Evolutionary conservation across 2,797 vertebrate species (phyloP).

Genomic region (Enteromius thamalakanensis): DNA sequence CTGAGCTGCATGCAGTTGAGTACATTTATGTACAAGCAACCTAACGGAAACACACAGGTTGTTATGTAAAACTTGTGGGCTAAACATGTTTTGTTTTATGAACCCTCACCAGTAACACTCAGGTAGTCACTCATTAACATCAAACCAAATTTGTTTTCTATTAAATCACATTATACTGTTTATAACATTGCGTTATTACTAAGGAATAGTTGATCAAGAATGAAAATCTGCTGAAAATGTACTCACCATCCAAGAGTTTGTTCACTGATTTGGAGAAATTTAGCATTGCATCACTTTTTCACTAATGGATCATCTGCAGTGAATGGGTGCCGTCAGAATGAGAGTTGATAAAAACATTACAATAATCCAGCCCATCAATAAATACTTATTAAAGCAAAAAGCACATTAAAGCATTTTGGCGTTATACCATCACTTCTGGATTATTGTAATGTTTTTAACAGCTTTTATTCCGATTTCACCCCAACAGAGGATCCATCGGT

Average conservation of each 20-base stretch:
- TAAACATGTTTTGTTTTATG: neutral
- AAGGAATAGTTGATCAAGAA: neutral
- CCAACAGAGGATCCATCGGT: neutral
- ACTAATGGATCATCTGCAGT: neutral
- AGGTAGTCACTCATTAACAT: neutral
- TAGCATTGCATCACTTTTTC: neutral
- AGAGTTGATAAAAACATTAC: neutral
- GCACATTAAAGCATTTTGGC: neutral
- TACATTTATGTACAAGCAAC: slow-evolving; percentile 18
- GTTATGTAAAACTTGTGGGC: neutral
- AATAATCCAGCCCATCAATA: neutral
- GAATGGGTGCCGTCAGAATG: neutral
- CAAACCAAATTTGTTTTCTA: neutral
- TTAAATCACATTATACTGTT: neutral
- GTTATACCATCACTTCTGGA: neutral
- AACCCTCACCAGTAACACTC: neutral
- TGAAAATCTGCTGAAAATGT: neutral
- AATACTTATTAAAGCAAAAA: neutral
- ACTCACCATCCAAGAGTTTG: neutral
- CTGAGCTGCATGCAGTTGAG: slow-evolving; percentile 9
- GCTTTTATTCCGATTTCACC: neutral
- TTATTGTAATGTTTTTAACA: neutral
- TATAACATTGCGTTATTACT: neutral
- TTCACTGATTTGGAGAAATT: neutral
- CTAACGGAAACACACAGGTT: neutral